Evolutionary conservation across 2,797 vertebrate genomes (phyloP).

Genomic region (Melanotaenia trifasciata): DNA sequence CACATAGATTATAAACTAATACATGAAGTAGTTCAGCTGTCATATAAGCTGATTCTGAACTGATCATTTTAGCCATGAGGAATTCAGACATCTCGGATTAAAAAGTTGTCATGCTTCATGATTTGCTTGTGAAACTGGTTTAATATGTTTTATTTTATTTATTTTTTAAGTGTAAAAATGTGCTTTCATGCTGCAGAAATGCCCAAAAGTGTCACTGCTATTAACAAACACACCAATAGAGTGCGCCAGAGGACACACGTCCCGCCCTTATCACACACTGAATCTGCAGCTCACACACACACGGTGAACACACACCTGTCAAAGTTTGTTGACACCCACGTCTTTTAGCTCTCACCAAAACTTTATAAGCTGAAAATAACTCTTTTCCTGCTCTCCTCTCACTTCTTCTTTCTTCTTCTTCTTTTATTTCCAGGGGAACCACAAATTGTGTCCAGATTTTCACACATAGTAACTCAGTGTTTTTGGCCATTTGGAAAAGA

Average conservation of each 20-base stretch:
- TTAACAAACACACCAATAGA: conserved; percentile 66
- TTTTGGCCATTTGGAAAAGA: conserved; percentile 70
- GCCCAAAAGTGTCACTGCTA: not conserved
- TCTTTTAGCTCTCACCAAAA: conserved; percentile 49
- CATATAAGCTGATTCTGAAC: not conserved
- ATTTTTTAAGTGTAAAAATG: not conserved
- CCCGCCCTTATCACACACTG: not conserved
- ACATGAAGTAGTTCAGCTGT: not conserved
- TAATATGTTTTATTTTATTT: not conserved
- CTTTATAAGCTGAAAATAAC: conserved; percentile 63
- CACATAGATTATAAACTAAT: not conserved
- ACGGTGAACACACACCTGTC: conserved; percentile 65
- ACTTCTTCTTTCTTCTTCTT: conserved; percentile 19
- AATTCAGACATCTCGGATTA: not conserved
- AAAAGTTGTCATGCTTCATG: not conserved
- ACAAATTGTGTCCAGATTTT: conserved; percentile 82
- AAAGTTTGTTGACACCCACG: conserved; percentile 48
- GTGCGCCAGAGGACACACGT: conserved; percentile 71
- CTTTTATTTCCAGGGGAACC: conserved; percentile 56
- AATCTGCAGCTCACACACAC: conserved; percentile 26
- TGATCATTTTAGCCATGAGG: not conserved
- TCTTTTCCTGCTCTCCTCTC: conserved; percentile 49
- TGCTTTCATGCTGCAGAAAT: not conserved
- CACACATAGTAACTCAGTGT: conserved; percentile 75
- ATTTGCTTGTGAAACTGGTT: not conserved